These are phyloP conservation scores for Spizella passerina DNA, from an alignment of 2,797 vertebrate species.

Conservation along the genomic window DNA sequence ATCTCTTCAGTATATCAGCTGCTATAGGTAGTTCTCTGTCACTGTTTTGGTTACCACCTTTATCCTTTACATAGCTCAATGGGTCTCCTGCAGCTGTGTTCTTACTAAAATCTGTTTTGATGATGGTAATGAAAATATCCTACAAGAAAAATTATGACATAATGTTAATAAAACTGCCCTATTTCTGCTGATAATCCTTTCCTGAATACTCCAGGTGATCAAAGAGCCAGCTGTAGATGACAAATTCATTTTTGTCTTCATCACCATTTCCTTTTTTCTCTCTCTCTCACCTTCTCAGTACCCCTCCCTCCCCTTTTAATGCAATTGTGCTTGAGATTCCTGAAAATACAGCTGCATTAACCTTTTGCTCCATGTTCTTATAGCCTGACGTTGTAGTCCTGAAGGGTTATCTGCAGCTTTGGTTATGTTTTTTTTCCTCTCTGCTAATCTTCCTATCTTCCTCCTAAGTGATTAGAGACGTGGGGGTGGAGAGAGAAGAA, in stretches of 20 bases:
- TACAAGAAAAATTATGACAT: not conserved
- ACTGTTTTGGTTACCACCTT: constrained; percentile 42
- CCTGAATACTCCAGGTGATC: constrained; percentile 7
- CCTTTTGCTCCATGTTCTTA: constrained; percentile 19
- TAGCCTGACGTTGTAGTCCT: constrained; percentile 24
- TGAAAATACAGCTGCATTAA: constrained; percentile 41
- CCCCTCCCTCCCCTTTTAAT: not conserved
- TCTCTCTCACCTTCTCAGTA: not conserved
- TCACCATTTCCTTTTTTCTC: constrained; percentile 33
- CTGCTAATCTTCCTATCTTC: constrained; percentile 74
- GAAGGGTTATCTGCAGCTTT: constrained; percentile 69
- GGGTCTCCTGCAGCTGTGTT: constrained; percentile 1
- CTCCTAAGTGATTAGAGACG: constrained; percentile 61
- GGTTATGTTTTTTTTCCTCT: constrained; percentile 62
- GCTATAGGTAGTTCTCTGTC: constrained; percentile 31
- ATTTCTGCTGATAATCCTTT: not conserved
- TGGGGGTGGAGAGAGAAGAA: constrained; percentile 32
- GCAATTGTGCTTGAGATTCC: not conserved
- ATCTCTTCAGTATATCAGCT: constrained; percentile 11
- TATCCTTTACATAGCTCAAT: constrained; percentile 15
- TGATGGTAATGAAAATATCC: not conserved
- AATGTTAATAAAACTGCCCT: not conserved
- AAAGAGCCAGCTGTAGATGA: constrained; percentile 18
- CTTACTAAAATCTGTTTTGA: not conserved
- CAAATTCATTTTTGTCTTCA: constrained; percentile 46